These are phyloP conservation scores for Sebastolobus alascanus DNA, from an alignment of 2,797 vertebrate species.

Conservation along the genomic window DNA sequence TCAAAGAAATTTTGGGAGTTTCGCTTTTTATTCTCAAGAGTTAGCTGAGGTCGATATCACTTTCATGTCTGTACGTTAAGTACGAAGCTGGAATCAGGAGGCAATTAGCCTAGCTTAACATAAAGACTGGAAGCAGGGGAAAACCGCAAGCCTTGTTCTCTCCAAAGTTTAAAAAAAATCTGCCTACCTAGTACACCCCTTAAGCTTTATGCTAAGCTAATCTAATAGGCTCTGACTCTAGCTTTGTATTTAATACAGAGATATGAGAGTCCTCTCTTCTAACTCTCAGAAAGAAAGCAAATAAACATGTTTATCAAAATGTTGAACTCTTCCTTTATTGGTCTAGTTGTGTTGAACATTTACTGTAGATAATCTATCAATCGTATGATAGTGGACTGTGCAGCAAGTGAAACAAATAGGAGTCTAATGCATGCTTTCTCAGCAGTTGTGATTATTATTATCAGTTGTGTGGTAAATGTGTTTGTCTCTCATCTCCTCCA, in stretches of 20 bases:
- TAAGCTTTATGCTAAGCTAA: not conserved
- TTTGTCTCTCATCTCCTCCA: constrained; percentile 36
- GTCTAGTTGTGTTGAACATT: not conserved
- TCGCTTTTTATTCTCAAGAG: no score
- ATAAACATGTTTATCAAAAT: not conserved
- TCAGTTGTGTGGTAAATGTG: constrained; percentile 9
- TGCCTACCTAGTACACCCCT: not conserved
- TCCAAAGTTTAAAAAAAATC: not conserved
- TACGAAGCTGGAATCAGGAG: not conserved
- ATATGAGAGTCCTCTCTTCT: not conserved
- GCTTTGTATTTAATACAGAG: not conserved
- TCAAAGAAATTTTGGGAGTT: no score
- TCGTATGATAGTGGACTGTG: not conserved
- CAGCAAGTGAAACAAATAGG: not conserved
- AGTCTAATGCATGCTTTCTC: not conserved
- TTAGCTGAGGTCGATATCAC: no score
- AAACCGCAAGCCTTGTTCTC: not conserved
- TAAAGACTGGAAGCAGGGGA: not conserved
- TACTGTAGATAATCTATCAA: not conserved
- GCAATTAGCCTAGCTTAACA: not conserved
- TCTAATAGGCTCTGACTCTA: not conserved
- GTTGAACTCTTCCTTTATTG: not conserved
- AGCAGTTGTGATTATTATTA: constrained; percentile 1
- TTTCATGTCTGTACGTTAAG: not conserved
- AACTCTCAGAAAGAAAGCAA: constrained; percentile 1